Percentiles rank a stretch among this genome's conserved stretches.
These are phyloP conservation scores for Caenorhabditis sp. DNA, from an alignment of 2,888 invertebrate genomes.

Conservation along the genomic window DNA sequence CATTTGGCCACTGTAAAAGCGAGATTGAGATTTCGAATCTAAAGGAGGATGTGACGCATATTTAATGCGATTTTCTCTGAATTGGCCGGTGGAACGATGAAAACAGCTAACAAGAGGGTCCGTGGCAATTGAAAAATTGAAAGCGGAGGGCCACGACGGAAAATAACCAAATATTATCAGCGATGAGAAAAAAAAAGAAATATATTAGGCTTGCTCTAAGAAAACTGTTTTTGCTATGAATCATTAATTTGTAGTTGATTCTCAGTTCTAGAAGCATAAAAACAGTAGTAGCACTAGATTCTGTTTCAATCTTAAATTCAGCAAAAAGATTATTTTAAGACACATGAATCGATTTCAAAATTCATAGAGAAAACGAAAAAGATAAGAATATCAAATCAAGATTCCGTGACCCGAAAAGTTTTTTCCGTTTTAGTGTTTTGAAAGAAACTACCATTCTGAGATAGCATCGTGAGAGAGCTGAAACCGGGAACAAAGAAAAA, in stretches of 20 bases:
- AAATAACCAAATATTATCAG: no score
- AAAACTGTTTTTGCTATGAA: neutral
- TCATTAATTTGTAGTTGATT: neutral
- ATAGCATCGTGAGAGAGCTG: no score
- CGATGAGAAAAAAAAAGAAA: neutral
- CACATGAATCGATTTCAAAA: no score
- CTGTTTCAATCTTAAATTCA: no score
- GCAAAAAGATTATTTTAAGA: neutral
- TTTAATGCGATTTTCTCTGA: constrained; percentile 6
- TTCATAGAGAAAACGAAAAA: neutral
- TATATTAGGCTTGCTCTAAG: neutral
- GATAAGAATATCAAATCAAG: no score
- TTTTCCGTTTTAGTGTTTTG: no score
- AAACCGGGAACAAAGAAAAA: no score
- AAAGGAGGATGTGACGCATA: constrained; percentile 3
- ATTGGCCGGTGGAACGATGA: constrained; percentile 3
- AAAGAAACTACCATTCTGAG: no score
- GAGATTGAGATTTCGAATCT: neutral
- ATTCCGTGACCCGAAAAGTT: no score
- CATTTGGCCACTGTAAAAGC: constrained; percentile 18
- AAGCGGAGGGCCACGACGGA: neutral
- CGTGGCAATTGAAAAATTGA: neutral
- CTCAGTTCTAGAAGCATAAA: no score
- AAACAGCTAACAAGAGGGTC: neutral
- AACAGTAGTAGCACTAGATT: no score